Base-by-base conservation (phyloP, 1,140 invertebrate species). In the Lerema accius region DNA sequence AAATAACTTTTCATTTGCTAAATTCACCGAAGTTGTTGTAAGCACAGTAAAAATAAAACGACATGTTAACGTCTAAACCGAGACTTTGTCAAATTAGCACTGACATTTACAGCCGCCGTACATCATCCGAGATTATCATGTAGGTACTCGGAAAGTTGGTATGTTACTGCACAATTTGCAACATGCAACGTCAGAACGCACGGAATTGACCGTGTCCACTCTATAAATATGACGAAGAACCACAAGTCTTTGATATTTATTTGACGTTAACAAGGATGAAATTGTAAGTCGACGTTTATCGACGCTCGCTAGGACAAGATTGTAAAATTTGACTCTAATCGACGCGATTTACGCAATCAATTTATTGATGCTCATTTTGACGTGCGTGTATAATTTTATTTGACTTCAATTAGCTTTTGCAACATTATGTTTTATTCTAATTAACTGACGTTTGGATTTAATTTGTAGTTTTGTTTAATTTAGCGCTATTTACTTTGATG, bases 111-210 rank as follows among this genome's bases (percentile, higher is more conserved):
- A 43, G 3, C 40, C 14, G 2, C 7, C 3, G 40, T 43, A 43
- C 40, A 43, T 43, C 40, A 17, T 43, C 40, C 40, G 0, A 19
- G 40, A 43, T 43, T 43, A 43, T n/a, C n/a, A n/a, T n/a, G n/a
- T 17, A 1, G 6, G 9, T 16, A 43, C 14, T 19, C 0, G 40
- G 15, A 43, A 43, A 16, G 3, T 13, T 11, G 16, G 4, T 1
- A 32, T 46, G 0, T 5, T 11, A 9, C 10, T 46, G 16, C 43
- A 46, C 19, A 46, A 46, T 46, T 46, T 46, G 43, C 43, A 46
- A 23, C 17, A 2, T 0, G n/a, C 43, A 7, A 23, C 43, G 43
- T 46, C 43, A 46, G 19, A 11, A 10, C 3, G 4, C 4, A 46
- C 17, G 15, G 43, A 23, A 46, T 23, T 46, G 43, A 46, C 43